Evolutionary conservation across 2,888 invertebrate species (phyloP).

Genomic region (Cinara cedri): DNA sequence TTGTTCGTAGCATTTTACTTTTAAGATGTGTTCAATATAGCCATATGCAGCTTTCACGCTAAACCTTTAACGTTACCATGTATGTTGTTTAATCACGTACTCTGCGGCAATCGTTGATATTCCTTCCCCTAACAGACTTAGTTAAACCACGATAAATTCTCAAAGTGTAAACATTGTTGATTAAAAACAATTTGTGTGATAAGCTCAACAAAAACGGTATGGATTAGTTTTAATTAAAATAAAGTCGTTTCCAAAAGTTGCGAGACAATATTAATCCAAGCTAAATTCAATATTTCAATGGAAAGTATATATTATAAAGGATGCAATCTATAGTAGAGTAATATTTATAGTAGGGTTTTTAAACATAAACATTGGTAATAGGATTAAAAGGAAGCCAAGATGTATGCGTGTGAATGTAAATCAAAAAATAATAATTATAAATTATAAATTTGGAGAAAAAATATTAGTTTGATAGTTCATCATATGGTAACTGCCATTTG

Average conservation of each 20-base stretch:
- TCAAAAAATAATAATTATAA: too few relatives aligned
- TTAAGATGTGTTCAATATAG: too few relatives aligned
- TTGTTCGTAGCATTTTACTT: not conserved
- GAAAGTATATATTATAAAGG: not conserved
- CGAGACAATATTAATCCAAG: constrained; percentile 24
- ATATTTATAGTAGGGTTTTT: not conserved
- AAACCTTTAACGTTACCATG: not conserved
- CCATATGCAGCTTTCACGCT: not conserved
- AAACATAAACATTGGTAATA: constrained; percentile 17
- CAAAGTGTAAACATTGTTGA: constrained; percentile 32
- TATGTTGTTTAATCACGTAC: constrained; percentile 28
- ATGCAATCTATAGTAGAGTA: not conserved
- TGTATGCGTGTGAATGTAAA: not conserved
- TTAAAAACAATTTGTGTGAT: constrained; percentile 41
- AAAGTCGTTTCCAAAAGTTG: constrained; percentile 45
- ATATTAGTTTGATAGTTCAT: too few relatives aligned
- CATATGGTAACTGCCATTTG: too few relatives aligned
- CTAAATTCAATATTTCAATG: constrained; percentile 34
- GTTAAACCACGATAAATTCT: constrained; percentile 20
- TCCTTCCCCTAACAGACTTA: not conserved
- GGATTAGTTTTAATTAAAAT: constrained; percentile 53
- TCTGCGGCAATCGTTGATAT: constrained; percentile 11
- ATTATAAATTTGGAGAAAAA: too few relatives aligned
- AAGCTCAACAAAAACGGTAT: constrained; percentile 36
- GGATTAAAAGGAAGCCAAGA: constrained; percentile 22